phyloP scores from a whole-genome alignment of 1,140 invertebrate species.

The Scaptomyza montana region DNA sequence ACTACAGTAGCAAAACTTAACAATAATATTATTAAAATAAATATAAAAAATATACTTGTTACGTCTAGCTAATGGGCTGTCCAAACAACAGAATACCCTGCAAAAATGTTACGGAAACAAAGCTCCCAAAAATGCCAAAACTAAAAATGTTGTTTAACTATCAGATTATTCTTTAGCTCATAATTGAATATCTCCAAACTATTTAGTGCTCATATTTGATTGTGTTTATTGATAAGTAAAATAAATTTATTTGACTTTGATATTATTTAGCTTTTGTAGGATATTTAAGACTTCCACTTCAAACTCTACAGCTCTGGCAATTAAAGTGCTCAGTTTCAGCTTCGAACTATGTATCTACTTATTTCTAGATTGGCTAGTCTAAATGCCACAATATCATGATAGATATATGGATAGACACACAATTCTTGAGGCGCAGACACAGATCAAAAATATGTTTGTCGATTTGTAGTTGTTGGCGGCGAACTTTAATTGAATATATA shows the following conservation, averaged over 20 bases:
- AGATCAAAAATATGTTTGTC: not conserved
- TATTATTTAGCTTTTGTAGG: not conserved
- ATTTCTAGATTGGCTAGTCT: constrained; percentile 25
- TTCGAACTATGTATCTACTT: constrained; percentile 2
- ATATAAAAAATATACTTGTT: not conserved
- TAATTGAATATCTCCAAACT: too few relatives aligned
- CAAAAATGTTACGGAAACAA: not conserved
- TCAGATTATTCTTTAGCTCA: too few relatives aligned
- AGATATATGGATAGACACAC: constrained; percentile 2
- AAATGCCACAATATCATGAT: constrained; percentile 18
- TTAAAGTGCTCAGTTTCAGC: constrained; percentile 28
- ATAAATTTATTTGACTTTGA: too few relatives aligned
- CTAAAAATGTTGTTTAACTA: too few relatives aligned
- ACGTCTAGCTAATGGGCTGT: too few relatives aligned
- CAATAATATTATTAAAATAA: constrained; percentile 56
- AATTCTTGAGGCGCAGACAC: too few relatives aligned
- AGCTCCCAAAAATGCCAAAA: too few relatives aligned
- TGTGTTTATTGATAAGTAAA: too few relatives aligned
- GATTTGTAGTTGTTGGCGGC: constrained; percentile 40
- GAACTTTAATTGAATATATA: constrained; percentile 74
- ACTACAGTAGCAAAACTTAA: constrained; percentile 44
- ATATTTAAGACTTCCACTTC: not conserved
- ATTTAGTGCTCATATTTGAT: too few relatives aligned
- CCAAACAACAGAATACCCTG: constrained; percentile 4
- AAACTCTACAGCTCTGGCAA: constrained; percentile 21